Conservation (phyloP, 2,888 invertebrate species). For the Trichogramma evanescens region DNA sequence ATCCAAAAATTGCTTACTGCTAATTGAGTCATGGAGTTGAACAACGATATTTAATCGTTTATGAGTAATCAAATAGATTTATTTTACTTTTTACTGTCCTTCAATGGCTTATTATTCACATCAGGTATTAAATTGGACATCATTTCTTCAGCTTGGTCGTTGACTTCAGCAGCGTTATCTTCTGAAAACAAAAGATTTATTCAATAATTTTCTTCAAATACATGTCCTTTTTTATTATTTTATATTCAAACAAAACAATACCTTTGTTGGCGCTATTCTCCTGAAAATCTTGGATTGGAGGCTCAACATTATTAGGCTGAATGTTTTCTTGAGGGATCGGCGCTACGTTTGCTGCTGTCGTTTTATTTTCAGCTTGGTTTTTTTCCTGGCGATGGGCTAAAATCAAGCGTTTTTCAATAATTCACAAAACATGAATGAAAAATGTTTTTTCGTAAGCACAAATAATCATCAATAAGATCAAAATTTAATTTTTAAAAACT, state of each 20-base stretch:
- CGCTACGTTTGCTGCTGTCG: constrained; percentile 1
- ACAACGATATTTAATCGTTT: too few species aligned
- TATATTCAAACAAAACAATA: too few species aligned
- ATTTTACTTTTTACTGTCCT: constrained; percentile 9
- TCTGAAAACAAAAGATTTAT: not conserved
- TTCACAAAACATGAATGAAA: too few species aligned
- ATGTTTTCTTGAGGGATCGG: constrained; percentile 11
- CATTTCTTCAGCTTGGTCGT: constrained; percentile 11
- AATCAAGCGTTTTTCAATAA: not conserved
- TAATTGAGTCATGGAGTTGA: too few species aligned
- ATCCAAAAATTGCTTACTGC: too few species aligned
- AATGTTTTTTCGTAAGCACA: too few species aligned
- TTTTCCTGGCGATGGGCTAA: constrained; percentile 15
- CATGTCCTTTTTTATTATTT: too few species aligned
- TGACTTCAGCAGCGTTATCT: constrained; percentile 18
- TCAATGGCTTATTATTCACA: not conserved
- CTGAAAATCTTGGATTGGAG: constrained; percentile 9
- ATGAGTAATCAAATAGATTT: too few species aligned
- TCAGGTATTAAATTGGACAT: constrained; percentile 17
- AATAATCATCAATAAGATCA: too few species aligned
- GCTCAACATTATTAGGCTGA: constrained; percentile 14
- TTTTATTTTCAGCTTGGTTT: constrained; percentile 12
- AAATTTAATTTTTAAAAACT: too few species aligned
- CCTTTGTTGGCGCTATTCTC: constrained; percentile 3
- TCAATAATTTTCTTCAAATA: not conserved